phyloP scores from a whole-genome alignment of 2,113 vertebrate genomes.

The Lampris megalopsis region DNA sequence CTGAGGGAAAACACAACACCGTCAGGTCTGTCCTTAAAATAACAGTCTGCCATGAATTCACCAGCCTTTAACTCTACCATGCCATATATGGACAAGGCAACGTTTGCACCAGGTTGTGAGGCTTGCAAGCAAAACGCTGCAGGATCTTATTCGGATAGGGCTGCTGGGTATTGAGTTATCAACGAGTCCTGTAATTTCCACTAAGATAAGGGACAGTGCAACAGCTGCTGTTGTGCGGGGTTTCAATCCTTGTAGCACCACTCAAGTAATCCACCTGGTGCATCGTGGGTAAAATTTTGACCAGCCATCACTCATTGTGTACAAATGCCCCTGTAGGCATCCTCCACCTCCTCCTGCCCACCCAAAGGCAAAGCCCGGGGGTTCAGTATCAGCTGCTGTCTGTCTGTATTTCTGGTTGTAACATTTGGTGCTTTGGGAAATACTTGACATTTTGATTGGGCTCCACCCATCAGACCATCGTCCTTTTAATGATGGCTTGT shows the following conservation, averaged over 20 bases:
- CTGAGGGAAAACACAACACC: constrained; percentile 7
- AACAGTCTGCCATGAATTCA: constrained; percentile 5
- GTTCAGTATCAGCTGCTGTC: constrained; percentile 48
- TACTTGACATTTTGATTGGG: constrained; percentile 22
- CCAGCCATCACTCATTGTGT: constrained; percentile 8
- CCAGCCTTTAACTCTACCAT: neutral
- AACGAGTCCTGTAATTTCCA: constrained; percentile 21
- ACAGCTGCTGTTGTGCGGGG: constrained; percentile 25
- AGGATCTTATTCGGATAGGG: constrained; percentile 2
- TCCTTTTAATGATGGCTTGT: neutral
- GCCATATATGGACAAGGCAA: constrained; percentile 58
- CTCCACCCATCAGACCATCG: neutral
- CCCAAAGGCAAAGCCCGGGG: constrained; percentile 3
- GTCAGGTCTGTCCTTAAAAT: constrained; percentile 36
- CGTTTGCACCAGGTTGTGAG: constrained; percentile 7
- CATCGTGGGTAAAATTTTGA: constrained; percentile 6
- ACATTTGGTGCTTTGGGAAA: constrained; percentile 41
- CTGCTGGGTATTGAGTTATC: constrained; percentile 18
- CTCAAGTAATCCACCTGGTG: constrained; percentile 28
- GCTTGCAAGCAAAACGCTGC: constrained; percentile 27
- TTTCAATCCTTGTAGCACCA: constrained; percentile 33
- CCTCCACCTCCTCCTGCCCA: constrained; percentile 13
- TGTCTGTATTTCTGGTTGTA: constrained; percentile 29
- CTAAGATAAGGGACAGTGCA: constrained; percentile 7
- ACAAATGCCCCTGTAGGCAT: constrained; percentile 10